phyloP scores from a whole-genome alignment of 1,140 invertebrate species.

The Drosophila sp. region DNA sequence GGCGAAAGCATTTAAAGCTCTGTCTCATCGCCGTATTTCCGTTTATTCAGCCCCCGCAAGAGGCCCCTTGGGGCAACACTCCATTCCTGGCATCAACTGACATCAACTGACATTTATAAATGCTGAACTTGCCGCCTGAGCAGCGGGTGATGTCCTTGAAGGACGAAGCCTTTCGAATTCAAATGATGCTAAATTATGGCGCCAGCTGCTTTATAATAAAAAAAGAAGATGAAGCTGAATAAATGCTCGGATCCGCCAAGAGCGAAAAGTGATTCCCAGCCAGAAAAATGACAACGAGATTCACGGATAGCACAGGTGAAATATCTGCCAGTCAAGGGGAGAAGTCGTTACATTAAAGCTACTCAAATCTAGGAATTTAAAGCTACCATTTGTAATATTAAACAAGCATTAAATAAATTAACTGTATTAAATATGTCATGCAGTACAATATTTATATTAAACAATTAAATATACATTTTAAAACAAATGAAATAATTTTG shows the following conservation, averaged over 20 bases:
- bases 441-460: neutral
- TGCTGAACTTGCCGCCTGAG: slow-evolving; percentile 37
- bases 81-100: neutral
- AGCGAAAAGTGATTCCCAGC: slow-evolving; percentile 1
- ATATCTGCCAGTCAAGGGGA: neutral
- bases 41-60: slow-evolving; percentile 26
- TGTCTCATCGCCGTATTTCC: slow-evolving; percentile 50
- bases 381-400: too few relatives aligned
- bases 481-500: neutral
- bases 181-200: slow-evolving; percentile 35
- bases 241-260: slow-evolving; percentile 11
- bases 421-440: too few relatives aligned
- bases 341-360: slow-evolving; percentile 1
- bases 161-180: slow-evolving; percentile 36
- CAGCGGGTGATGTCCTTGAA: slow-evolving; percentile 53
- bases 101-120: slow-evolving; percentile 49
- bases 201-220: slow-evolving; percentile 35
- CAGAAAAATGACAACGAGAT: neutral
- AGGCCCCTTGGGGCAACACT: slow-evolving; percentile 35
- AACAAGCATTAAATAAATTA: neutral
- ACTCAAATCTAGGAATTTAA: neutral
- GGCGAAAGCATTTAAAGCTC: slow-evolving; percentile 65
- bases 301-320: slow-evolving; percentile 15
- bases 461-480: too few relatives aligned
- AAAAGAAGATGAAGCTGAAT: slow-evolving; percentile 9